Conservation (phyloP, 1,140 invertebrate genomes). For the Coelopa frigida region DNA sequence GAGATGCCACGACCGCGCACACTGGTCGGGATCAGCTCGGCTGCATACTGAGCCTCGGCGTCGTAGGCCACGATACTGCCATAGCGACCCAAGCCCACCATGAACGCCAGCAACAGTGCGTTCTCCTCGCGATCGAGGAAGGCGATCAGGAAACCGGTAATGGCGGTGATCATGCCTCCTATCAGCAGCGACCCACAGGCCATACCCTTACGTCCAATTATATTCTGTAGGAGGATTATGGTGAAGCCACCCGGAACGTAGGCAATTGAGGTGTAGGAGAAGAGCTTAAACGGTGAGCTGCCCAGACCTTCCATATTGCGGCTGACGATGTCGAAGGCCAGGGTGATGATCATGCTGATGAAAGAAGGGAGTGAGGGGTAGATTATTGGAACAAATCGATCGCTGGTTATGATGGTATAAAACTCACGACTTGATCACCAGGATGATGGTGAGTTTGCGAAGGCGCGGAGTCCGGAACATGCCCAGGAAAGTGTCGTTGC, state of each 20-base stretch:
- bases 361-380: background rate
- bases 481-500: constrained; percentile 33
- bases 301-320: constrained; percentile 53
- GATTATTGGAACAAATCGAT: background rate
- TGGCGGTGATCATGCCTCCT: constrained; percentile 48
- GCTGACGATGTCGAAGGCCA: constrained; percentile 56
- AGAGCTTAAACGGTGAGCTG: constrained; percentile 51
- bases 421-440: constrained; percentile 55
- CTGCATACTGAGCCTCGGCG: constrained; percentile 56
- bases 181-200: constrained; percentile 48
- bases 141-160: constrained; percentile 33
- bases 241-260: constrained; percentile 51
- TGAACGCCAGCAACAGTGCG: constrained; percentile 25
- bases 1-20: constrained; percentile 53
- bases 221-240: constrained; percentile 51
- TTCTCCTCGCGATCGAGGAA: constrained; percentile 23
- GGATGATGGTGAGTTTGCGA: constrained; percentile 49
- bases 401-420: background rate
- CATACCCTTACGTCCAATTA: constrained; percentile 52
- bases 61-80: constrained; percentile 57
- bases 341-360: constrained; percentile 51
- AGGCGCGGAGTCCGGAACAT: constrained; percentile 48
- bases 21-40: constrained; percentile 58
- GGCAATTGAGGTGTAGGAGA: constrained; percentile 48
- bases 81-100: constrained; percentile 52